Conservation (phyloP, 2,888 invertebrate species). For the Plusia festucae region DNA sequence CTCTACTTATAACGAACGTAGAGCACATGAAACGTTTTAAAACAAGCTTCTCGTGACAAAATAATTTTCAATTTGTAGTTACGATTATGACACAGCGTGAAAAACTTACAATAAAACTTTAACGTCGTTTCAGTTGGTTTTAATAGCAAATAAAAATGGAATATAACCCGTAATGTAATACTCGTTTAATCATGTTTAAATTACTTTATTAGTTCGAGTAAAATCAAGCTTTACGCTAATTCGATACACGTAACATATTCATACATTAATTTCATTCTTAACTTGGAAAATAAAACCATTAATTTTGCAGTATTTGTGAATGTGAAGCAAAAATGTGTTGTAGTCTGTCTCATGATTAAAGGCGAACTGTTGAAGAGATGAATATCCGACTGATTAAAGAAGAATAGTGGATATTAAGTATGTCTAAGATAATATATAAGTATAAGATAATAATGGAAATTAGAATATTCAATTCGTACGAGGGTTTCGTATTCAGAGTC, state of each 20-base stretch:
- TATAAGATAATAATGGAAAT: no score
- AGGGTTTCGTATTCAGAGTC: no score
- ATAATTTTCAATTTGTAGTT: background rate
- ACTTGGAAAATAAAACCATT: no score
- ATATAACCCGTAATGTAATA: background rate
- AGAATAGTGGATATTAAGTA: no score
- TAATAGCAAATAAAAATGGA: background rate
- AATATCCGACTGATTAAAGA: no score
- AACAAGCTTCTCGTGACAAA: conserved; percentile 13
- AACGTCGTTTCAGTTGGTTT: background rate
- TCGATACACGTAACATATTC: no score
- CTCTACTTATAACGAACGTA: conserved; percentile 11
- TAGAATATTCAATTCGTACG: background rate
- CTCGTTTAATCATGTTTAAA: background rate
- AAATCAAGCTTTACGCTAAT: background rate
- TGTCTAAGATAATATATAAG: no score
- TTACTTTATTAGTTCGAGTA: background rate
- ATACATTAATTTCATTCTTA: no score
- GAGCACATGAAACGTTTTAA: conserved; percentile 11
- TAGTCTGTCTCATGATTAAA: no score
- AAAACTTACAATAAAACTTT: background rate
- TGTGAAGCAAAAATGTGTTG: no score
- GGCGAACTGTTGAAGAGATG: no score
- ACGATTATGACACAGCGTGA: background rate
- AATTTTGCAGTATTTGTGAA: no score